Percentiles rank a stretch among this genome's conserved stretches.
These are phyloP conservation scores for Magallana gigas DNA, from an alignment of 1,140 invertebrate species.

Conservation along the genomic window DNA sequence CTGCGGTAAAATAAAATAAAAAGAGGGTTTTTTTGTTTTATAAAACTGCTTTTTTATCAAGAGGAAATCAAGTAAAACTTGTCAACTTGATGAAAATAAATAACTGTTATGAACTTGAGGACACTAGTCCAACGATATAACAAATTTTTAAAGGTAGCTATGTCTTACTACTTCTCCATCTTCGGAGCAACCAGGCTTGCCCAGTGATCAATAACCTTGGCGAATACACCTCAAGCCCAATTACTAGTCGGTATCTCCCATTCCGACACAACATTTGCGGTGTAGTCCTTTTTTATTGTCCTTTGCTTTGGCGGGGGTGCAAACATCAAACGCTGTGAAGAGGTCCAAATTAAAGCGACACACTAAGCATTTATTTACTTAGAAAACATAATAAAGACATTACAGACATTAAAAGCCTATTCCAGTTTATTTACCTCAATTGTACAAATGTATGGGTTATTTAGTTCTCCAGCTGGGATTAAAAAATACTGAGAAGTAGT, in stretches of 20 bases:
- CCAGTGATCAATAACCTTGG: background rate
- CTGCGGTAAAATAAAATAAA: too few species aligned
- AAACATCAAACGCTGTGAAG: slow-evolving; percentile 17
- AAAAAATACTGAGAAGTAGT: too few species aligned
- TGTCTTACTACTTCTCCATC: background rate
- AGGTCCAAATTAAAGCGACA: background rate
- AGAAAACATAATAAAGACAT: slow-evolving; percentile 24
- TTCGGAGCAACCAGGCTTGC: background rate
- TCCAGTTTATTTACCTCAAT: background rate
- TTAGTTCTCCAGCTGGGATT: too few species aligned
- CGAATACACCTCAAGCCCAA: background rate
- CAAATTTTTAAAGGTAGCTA: too few species aligned
- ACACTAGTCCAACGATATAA: too few species aligned
- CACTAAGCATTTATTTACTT: background rate
- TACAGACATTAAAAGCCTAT: background rate
- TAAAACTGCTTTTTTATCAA: too few species aligned
- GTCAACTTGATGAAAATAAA: too few species aligned
- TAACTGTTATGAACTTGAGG: too few species aligned
- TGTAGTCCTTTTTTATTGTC: background rate
- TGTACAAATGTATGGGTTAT: too few species aligned
- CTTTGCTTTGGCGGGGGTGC: background rate
- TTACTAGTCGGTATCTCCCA: background rate
- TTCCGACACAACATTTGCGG: background rate
- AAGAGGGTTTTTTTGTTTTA: too few species aligned
- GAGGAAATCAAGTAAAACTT: too few species aligned